Conservation (phyloP, 2,888 invertebrate genomes). For the Minunthozetes semirufus region DNA sequence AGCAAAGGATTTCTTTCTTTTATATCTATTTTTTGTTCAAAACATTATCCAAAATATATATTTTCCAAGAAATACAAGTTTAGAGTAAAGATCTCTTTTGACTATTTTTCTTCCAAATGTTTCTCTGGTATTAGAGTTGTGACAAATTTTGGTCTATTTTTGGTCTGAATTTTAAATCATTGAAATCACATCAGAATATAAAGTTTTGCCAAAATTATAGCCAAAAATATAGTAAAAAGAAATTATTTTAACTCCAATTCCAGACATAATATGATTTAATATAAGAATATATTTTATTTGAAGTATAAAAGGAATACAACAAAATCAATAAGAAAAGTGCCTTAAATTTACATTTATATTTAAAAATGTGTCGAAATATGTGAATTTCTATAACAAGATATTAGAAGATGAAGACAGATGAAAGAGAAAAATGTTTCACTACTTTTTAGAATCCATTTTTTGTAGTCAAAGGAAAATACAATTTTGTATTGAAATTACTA, state of each 20-base stretch:
- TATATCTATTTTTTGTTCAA: not conserved
- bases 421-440: too few relatives aligned
- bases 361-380: not conserved
- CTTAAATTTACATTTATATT: constrained; percentile 17
- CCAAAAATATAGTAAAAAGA: not conserved
- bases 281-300: not conserved
- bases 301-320: too few relatives aligned
- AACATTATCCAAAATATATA: not conserved
- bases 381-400: not conserved
- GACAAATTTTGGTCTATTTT: not conserved
- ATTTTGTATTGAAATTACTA: constrained; percentile 1
- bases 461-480: not conserved
- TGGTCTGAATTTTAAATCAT: not conserved
- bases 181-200: not conserved
- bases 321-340: not conserved
- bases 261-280: constrained; percentile 11
- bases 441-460: too few relatives aligned
- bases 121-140: not conserved
- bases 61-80: not conserved
- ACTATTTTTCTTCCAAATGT: constrained; percentile 13
- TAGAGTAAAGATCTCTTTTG: not conserved
- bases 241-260: not conserved
- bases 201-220: not conserved
- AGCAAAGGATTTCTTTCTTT: not conserved
- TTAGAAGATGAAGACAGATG: too few relatives aligned